Conservation (phyloP, 2,113 vertebrate species). For the Leptosomus discolor region DNA sequence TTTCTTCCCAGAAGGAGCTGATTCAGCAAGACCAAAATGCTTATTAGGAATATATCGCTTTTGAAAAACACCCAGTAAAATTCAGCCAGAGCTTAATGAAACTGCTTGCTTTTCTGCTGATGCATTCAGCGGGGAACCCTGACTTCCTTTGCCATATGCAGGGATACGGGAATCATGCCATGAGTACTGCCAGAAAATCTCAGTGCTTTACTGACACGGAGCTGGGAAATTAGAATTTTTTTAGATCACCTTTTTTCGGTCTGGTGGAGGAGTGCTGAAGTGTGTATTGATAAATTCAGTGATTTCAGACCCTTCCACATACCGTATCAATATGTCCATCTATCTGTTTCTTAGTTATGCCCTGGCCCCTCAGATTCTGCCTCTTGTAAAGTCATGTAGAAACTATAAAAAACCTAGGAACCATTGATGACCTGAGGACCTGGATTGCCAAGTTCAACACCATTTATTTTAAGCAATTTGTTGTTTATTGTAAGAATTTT, state of each 20-base stretch:
- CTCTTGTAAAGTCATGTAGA: background rate
- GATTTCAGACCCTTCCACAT: background rate
- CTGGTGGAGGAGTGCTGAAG: background rate
- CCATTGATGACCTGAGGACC: background rate
- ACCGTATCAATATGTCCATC: background rate
- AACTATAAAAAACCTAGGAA: background rate
- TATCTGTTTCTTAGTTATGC: background rate
- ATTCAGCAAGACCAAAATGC: conserved; percentile 45
- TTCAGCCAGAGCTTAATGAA: conserved; percentile 38
- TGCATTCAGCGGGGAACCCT: background rate
- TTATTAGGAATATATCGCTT: conserved; percentile 28
- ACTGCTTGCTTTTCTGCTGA: conserved; percentile 34
- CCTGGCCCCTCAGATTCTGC: background rate
- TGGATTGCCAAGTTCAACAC: background rate
- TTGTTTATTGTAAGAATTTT: background rate
- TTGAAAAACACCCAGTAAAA: conserved; percentile 33
- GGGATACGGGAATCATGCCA: background rate
- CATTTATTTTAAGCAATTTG: background rate
- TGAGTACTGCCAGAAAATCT: background rate
- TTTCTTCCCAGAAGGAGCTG: conserved; percentile 32
- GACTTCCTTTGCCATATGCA: background rate
- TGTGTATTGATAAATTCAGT: background rate
- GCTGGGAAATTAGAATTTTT: background rate
- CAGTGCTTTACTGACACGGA: background rate
- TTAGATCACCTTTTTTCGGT: background rate